A percentile compares a stretch with the other conserved stretches of the same genome.
Conservation (phyloP, 2,797 vertebrate species). For the Thamnophis elegans region DNA sequence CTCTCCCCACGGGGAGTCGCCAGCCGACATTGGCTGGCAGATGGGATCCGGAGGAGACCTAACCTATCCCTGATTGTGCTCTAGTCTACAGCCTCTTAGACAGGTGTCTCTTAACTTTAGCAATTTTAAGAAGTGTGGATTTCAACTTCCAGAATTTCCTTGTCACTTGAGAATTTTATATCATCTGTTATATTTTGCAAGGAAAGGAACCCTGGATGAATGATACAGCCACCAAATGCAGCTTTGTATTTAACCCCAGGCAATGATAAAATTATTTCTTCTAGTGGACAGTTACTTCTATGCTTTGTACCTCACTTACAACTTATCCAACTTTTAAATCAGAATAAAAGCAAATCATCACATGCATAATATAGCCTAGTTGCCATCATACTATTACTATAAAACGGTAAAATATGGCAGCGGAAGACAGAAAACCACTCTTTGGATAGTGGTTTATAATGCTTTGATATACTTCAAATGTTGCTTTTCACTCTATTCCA, state of each 20-base stretch:
- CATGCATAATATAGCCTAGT: neutral
- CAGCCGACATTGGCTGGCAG: no score
- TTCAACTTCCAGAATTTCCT: neutral
- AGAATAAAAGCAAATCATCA: neutral
- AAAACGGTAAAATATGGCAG: neutral
- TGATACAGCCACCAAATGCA: neutral
- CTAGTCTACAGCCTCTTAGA: neutral
- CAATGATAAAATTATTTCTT: neutral
- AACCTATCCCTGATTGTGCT: neutral
- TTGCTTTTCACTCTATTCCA: neutral
- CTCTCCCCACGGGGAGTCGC: no score
- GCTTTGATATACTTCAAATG: neutral
- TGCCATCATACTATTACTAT: neutral
- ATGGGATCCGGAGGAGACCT: no score
- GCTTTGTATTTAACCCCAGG: neutral
- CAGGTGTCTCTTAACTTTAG: neutral
- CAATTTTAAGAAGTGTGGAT: neutral
- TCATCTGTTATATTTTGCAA: neutral
- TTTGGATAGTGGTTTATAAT: neutral
- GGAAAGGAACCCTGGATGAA: neutral
- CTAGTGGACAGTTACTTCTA: neutral
- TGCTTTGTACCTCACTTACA: neutral
- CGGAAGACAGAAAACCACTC: neutral
- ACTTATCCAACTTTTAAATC: neutral
- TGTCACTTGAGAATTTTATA: neutral